Evolutionary conservation across 2,113 vertebrate species (phyloP).

Genomic region (Oncorhynchus gorbuscha): DNA sequence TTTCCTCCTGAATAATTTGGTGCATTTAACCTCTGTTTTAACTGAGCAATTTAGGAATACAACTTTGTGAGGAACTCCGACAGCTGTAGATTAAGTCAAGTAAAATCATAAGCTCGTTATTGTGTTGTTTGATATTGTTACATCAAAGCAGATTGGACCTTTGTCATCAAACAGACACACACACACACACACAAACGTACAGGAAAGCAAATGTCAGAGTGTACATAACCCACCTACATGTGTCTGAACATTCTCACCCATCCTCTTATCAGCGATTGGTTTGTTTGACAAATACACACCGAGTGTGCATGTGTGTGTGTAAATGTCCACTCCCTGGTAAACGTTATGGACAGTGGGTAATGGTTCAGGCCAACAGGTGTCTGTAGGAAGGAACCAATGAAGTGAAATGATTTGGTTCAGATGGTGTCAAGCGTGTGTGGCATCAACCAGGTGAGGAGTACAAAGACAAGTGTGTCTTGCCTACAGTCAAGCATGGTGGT

Average conservation of each 20-base stretch:
- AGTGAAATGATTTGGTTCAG: background rate
- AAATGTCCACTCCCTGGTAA: background rate
- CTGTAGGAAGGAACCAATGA: background rate
- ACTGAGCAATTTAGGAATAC: background rate
- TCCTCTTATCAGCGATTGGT: background rate
- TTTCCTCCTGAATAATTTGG: background rate
- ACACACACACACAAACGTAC: background rate
- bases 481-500: too few relatives aligned
- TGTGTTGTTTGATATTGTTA: too few relatives aligned
- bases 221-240: background rate
- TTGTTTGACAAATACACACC: background rate
- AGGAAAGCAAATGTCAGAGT: background rate
- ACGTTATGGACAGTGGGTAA: background rate
- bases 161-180: background rate
- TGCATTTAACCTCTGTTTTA: too few relatives aligned
- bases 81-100: too few relatives aligned
- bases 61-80: background rate
- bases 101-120: too few relatives aligned
- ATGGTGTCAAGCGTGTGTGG: too few relatives aligned
- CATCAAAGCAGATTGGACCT: too few relatives aligned
- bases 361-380: background rate
- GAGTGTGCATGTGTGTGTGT: background rate
- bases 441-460: too few relatives aligned
- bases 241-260: background rate
- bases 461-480: too few relatives aligned